Evolutionary conservation across 1,140 invertebrate genomes (phyloP).

Genomic region (Pseudomyrmex cubaensis): DNA sequence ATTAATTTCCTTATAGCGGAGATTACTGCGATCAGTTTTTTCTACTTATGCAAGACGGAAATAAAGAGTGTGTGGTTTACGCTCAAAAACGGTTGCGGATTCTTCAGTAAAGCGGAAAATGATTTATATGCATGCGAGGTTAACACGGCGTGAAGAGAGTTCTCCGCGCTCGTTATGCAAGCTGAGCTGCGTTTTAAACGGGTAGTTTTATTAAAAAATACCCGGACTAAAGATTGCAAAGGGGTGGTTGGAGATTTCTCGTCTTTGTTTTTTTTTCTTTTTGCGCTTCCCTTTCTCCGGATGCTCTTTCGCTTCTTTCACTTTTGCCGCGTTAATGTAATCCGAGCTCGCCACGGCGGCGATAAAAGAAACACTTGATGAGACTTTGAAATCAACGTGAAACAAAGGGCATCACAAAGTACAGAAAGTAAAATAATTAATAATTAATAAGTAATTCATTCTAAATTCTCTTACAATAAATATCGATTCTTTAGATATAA

Average conservation of each 20-base stretch:
- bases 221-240: conserved; percentile 34
- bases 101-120: conserved; percentile 50
- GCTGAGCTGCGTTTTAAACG: conserved; percentile 46
- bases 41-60: neutral
- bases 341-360: conserved; percentile 7
- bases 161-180: conserved; percentile 43
- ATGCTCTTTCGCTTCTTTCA: conserved; percentile 43
- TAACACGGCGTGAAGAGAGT: conserved; percentile 47
- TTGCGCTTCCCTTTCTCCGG: conserved; percentile 32
- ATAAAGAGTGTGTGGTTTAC: neutral
- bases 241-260: neutral
- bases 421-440: neutral
- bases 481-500: neutral
- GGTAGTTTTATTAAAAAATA: conserved; percentile 58
- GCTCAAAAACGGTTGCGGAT: conserved; percentile 30
- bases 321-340: conserved; percentile 20
- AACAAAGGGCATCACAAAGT: neutral
- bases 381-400: conserved; percentile 27
- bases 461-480: neutral
- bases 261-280: neutral
- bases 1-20: too few species aligned
- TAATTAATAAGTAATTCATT: neutral
- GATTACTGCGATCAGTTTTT: too few species aligned
- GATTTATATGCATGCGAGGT: conserved; percentile 47
- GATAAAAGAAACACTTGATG: conserved; percentile 9